Conservation (phyloP, 2,113 vertebrate species). For the Alectura lathami region DNA sequence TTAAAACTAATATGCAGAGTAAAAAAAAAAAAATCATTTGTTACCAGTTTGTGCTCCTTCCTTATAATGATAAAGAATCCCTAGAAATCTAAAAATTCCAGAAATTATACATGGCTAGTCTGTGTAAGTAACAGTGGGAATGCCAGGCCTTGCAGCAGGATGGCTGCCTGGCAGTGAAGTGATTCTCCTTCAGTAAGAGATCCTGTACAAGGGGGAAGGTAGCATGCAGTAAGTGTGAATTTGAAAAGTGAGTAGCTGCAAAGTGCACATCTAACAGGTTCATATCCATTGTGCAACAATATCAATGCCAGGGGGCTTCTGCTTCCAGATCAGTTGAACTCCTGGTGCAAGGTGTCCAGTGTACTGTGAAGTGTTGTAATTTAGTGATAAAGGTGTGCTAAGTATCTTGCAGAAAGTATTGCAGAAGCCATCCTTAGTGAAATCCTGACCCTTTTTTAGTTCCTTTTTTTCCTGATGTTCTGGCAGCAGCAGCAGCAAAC, state of each 20-base stretch:
- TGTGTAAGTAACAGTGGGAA: too few relatives aligned
- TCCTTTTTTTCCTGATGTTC: neutral
- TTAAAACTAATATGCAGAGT: too few relatives aligned
- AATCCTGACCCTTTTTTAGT: neutral
- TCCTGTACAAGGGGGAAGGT: neutral
- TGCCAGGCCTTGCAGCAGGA: neutral
- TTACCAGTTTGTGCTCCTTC: neutral
- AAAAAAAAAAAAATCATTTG: neutral
- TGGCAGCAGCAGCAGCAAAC: neutral
- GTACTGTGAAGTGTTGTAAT: neutral
- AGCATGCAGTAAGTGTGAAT: neutral
- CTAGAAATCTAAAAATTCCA: neutral
- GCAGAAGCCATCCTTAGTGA: neutral
- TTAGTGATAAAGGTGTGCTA: neutral
- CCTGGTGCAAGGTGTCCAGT: neutral
- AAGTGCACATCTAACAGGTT: rapidly evolving
- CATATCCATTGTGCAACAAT: neutral
- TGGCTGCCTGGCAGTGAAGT: neutral
- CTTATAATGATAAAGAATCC: neutral
- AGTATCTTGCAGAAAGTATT: neutral
- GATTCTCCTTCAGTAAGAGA: neutral
- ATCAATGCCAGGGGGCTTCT: neutral
- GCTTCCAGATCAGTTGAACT: neutral
- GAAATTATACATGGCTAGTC: neutral
- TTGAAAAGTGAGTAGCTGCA: rapidly evolving